Conservation (phyloP, 2,888 invertebrate species). For the Heliconius erato region DNA sequence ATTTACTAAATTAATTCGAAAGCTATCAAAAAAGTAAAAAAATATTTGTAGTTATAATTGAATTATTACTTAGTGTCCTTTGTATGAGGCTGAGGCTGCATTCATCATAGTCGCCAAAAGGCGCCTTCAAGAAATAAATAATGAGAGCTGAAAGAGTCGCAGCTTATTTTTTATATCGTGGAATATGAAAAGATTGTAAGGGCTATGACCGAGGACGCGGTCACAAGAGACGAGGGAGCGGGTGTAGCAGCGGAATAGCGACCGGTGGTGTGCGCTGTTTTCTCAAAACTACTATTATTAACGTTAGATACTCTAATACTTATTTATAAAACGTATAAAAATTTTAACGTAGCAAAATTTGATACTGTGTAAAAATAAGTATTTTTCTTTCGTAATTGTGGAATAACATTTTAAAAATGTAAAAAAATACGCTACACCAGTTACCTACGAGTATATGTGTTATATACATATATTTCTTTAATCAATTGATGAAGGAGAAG, state of each 20-base stretch:
- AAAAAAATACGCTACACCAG: too few species aligned
- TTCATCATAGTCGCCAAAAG: slow-evolving; percentile 39
- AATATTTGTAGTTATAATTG: slow-evolving; percentile 13
- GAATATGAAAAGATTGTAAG: slow-evolving; percentile 40
- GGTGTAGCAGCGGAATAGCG: not conserved
- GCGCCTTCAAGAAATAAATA: slow-evolving; percentile 39
- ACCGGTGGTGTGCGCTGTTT: too few species aligned
- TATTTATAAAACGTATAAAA: too few species aligned
- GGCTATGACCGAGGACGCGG: not conserved
- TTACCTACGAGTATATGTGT: too few species aligned
- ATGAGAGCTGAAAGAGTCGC: slow-evolving; percentile 32
- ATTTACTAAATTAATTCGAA: not conserved
- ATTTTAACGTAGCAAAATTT: too few species aligned
- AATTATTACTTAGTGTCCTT: slow-evolving; percentile 29
- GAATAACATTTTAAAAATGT: too few species aligned
- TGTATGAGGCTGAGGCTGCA: slow-evolving; percentile 33
- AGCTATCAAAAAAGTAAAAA: slow-evolving; percentile 14
- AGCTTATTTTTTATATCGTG: slow-evolving; percentile 35
- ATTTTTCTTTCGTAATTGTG: too few species aligned
- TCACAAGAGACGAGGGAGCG: slow-evolving; percentile 13
- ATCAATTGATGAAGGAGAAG: too few species aligned
- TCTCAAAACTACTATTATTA: not conserved
- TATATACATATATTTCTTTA: too few species aligned
- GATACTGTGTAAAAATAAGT: too few species aligned
- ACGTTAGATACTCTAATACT: not conserved